Evolutionary conservation across 2,113 vertebrate genomes (phyloP), one percentile per base, ranked within the genome.

Genomic region (Tetrax tetrax): DNA sequence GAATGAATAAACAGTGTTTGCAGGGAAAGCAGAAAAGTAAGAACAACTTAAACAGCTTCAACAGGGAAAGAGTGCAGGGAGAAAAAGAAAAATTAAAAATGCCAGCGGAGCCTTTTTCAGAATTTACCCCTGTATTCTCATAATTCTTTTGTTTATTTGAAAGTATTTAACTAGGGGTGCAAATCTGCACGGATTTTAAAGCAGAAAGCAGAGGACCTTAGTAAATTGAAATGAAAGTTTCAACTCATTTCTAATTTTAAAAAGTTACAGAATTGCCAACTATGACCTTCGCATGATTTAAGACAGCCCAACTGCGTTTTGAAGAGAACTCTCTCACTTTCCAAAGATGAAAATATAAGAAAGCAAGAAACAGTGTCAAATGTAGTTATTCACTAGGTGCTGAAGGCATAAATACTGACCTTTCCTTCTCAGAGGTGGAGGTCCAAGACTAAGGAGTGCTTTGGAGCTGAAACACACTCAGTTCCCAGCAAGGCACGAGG

Each of bases 381-480:
- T 21, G 28, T 0, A 43, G n/a, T 12, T 60, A 80, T 37, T 69
- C 38, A 24, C n/a, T 33, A 70, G 10, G 63, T 76, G 43, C 51
- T 87, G 45, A 81, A 53, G 78, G 83, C 61, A 79, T n/a, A 75
- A 93, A 92, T 72, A 96, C 93, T 95, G 90, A 97, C 95, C 97
- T 97, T 93, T 94, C 65, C 59, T 68, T 90, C 83, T 45, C 70
- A 33, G 63, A 66, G 85, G 4, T 24, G 63, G 68, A 87, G 69
- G 68, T 93, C 92, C 95, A 69, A 95, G 78, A 51, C 79, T 37
- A 83, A 81, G 64, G 2, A 79, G 80, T 21, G 1, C 35, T 93
- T 93, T 72, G 77, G 93, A 94, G 83, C 72, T 70, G 84, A 88
- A 96, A 74, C 17, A 24, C 37, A 11, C 14, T 31, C 35, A 48